Percentiles rank a stretch among this genome's conserved stretches.
Conservation (phyloP, 2,888 invertebrate species). For the Ennomos erosarius region DNA sequence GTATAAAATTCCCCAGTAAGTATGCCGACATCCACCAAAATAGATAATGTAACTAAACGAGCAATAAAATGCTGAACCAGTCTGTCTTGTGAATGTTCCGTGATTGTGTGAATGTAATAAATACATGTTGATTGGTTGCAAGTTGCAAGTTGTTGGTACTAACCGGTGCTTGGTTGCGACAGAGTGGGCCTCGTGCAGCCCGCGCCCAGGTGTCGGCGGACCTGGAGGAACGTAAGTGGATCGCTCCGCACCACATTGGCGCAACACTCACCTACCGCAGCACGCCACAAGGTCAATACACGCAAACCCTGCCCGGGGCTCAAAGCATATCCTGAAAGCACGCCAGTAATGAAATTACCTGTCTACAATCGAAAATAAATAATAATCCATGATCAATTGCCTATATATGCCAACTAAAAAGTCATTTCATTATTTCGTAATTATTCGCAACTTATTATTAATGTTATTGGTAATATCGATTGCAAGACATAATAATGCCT, state of each 20-base stretch:
- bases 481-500: slow-evolving; percentile 3
- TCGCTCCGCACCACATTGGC: slow-evolving; percentile 90
- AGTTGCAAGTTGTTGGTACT: slow-evolving; percentile 8
- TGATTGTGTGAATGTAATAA: background rate
- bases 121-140: slow-evolving; percentile 1
- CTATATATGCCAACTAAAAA: no score
- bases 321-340: slow-evolving; percentile 23
- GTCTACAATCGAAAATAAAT: slow-evolving; percentile 3
- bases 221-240: slow-evolving; percentile 91
- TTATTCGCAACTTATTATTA: no score
- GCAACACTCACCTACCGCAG: slow-evolving; percentile 92
- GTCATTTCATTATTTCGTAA: no score
- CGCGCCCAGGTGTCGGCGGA: slow-evolving; percentile 89
- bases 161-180: slow-evolving; percentile 45
- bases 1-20: no score
- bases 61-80: no score
- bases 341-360: background rate
- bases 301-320: slow-evolving; percentile 57
- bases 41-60: no score
- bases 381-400: background rate
- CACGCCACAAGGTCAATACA: slow-evolving; percentile 89
- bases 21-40: no score
- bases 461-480: no score
- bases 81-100: no score
- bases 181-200: slow-evolving; percentile 87